Evolutionary conservation across 2,113 vertebrate species (phyloP).

Genomic region (Lepus timidus): DNA sequence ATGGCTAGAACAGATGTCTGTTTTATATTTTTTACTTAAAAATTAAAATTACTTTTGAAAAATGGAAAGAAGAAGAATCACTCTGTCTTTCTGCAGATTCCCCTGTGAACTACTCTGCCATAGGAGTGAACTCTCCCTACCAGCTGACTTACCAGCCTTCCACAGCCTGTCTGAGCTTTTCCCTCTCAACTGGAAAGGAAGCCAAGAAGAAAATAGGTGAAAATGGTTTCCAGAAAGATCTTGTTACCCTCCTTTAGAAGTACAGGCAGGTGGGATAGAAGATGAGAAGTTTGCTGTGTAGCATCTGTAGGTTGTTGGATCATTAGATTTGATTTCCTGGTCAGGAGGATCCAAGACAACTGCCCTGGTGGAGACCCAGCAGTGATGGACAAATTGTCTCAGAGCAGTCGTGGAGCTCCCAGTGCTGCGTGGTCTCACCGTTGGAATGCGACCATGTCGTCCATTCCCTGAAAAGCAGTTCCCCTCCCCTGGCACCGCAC

Average conservation of each 20-base stretch:
- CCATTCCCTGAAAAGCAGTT: background rate
- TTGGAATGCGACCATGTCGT: background rate
- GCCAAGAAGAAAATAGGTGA: constrained; percentile 71
- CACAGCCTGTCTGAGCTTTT: constrained; percentile 80
- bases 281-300: background rate
- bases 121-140: constrained; percentile 70
- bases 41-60: background rate
- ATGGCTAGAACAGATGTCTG: background rate
- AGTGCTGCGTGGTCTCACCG: background rate
- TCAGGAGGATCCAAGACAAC: background rate
- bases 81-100: constrained; percentile 51
- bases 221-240: background rate
- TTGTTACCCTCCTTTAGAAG: background rate
- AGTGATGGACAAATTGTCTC: background rate
- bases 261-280: rapidly evolving
- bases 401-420: too few species aligned
- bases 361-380: background rate
- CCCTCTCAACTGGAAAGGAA: constrained; percentile 75
- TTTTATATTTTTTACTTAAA: constrained; percentile 8
- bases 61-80: background rate
- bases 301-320: background rate
- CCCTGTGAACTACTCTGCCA: background rate
- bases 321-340: background rate
- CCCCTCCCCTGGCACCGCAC: background rate
- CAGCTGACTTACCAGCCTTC: constrained; percentile 79